phyloP scores from a whole-genome alignment of 1,140 invertebrate genomes.

The Arion vulgaris region DNA sequence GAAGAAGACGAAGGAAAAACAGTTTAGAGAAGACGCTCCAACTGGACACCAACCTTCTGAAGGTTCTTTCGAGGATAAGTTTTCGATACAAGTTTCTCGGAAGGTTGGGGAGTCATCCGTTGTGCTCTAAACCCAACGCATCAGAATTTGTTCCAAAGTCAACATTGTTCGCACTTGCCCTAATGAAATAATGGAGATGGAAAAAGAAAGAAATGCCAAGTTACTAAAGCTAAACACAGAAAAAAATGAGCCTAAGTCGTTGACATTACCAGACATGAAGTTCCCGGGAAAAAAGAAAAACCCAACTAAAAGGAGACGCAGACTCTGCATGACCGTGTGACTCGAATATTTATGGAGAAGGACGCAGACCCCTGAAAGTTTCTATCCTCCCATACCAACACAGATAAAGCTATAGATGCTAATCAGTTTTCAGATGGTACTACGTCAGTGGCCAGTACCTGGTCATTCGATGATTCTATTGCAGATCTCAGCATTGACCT shows the following conservation, averaged over 20 bases:
- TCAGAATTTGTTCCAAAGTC: slow-evolving; percentile 34
- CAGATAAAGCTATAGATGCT: slow-evolving; percentile 41
- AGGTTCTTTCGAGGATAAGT: slow-evolving; percentile 41
- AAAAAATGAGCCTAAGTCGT: slow-evolving; percentile 18
- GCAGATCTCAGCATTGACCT: slow-evolving; percentile 37
- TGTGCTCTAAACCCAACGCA: slow-evolving; percentile 19
- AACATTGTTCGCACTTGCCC: not conserved
- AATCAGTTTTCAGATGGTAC: slow-evolving; percentile 34
- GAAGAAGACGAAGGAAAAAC: slow-evolving; percentile 20
- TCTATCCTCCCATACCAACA: slow-evolving; percentile 38
- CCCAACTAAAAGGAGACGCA: slow-evolving; percentile 27
- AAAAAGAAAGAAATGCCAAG: slow-evolving; percentile 24
- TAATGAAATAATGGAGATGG: slow-evolving; percentile 9
- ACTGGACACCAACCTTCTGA: slow-evolving; percentile 35
- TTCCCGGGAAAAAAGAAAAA: slow-evolving; percentile 4
- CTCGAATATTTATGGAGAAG: slow-evolving; percentile 36
- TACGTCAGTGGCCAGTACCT: slow-evolving; percentile 19
- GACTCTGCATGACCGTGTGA: slow-evolving; percentile 20
- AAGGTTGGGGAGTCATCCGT: slow-evolving; percentile 33
- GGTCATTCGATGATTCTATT: slow-evolving; percentile 36
- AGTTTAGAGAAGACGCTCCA: slow-evolving; percentile 28
- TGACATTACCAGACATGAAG: slow-evolving; percentile 28
- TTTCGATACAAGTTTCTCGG: slow-evolving; percentile 26
- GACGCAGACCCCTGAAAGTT: slow-evolving; percentile 37
- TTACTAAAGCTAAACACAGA: slow-evolving; percentile 19